These are phyloP conservation scores for Gobio gobio DNA, from an alignment of 2,113 vertebrate species.

Conservation along the genomic window DNA sequence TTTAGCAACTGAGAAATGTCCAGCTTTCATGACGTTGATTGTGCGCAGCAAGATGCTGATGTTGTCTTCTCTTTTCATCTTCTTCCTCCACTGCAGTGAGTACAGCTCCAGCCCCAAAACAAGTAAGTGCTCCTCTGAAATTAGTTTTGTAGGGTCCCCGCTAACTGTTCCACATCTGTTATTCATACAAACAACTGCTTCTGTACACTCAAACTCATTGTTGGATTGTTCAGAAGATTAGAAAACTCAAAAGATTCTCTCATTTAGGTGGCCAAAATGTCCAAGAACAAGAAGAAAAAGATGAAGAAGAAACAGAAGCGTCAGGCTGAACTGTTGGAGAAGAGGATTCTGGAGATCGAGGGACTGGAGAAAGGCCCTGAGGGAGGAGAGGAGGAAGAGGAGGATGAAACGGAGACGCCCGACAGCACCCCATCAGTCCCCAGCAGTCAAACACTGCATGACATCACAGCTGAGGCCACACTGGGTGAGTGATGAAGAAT, in stretches of 20 bases:
- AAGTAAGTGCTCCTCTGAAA: slow-evolving; percentile 75
- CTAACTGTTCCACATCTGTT: background rate
- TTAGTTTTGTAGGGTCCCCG: background rate
- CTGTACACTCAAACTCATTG: background rate
- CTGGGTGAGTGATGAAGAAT: slow-evolving; percentile 40
- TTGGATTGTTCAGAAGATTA: background rate
- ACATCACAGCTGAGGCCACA: slow-evolving; percentile 54
- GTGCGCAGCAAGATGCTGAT: slow-evolving; percentile 8
- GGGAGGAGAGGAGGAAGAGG: slow-evolving; percentile 72
- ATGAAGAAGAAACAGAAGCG: slow-evolving; percentile 86
- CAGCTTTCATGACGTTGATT: background rate
- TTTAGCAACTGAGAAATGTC: background rate
- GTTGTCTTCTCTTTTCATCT: background rate
- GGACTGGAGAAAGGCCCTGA: slow-evolving; percentile 76
- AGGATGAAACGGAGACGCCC: slow-evolving; percentile 78
- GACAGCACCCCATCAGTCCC: slow-evolving; percentile 69
- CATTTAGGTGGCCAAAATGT: slow-evolving; percentile 89
- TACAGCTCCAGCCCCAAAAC: slow-evolving; percentile 93
- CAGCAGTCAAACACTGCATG: slow-evolving; percentile 63
- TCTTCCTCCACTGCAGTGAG: slow-evolving; percentile 82
- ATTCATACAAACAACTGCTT: background rate
- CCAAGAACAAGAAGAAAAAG: slow-evolving; percentile 89
- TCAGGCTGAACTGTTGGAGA: slow-evolving; percentile 92
- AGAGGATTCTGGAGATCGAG: slow-evolving; percentile 91
- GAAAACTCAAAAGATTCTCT: background rate